Base-by-base conservation (phyloP, 2,888 invertebrate genomes). In the Polydrusus cervinus region DNA sequence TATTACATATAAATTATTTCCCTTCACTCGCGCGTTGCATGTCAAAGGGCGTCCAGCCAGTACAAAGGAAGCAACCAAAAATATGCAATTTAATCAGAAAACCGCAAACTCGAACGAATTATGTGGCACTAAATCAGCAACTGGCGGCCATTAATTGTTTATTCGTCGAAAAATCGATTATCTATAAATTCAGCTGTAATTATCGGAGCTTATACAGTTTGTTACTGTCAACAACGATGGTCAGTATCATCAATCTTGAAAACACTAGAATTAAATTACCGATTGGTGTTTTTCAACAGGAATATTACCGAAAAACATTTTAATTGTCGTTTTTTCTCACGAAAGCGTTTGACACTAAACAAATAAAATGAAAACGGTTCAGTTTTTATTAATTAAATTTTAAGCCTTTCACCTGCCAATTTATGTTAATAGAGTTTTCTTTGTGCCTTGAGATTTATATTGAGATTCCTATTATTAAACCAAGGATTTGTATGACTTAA, bases 201-300 rank as follows among this genome's bases (percentile, higher is more conserved):
- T 67, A 67, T 67, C 51, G 53, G 43, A 40, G 53, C 67, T 38
- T 34, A 53, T 51, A 53, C 67, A 67, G 67, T 67, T 53, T 67
- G 34, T 67, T 40, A 34, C 53, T 53, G 55, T 67, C 67, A 53
- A 53, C 43, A 40, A 18, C 20, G 67, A 40, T 67, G 38, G 53
- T 5, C 40, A 40, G 40, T 38, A 51, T 67, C 67, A 67, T 67
- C 55, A 67, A 67, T 67, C 67, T 67, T 43, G 34, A 38, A 51
- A 53, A 55, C 43, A 53, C 16, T 53, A 9, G n/a, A 49, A 55
- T 55, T 67, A 53, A 67, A 67, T 53, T 40, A 34, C 38, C 14
- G 16, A 30, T 51, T 30, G 38, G 53, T 45, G 38, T 53, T 34
- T 51, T 38, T 53, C n/a, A 38, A 34, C 51, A 67, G 11, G 13